Conservation (phyloP, 1,140 invertebrate genomes). For the Harpegnathos saltator region DNA sequence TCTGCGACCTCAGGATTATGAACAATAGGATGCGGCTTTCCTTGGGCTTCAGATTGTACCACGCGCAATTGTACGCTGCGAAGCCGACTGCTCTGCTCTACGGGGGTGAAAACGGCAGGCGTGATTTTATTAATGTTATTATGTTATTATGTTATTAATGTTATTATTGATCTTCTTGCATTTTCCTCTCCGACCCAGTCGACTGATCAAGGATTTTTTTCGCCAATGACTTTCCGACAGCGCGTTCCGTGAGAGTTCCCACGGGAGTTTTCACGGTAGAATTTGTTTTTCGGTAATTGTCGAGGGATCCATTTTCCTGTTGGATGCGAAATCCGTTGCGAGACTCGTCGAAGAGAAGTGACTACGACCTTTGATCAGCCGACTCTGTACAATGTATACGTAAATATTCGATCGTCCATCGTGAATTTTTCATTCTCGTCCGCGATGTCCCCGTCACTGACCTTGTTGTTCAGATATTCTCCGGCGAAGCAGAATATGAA, state of each 20-base stretch:
- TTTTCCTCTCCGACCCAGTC: too few relatives aligned
- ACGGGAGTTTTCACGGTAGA: not conserved
- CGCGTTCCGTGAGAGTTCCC: too few relatives aligned
- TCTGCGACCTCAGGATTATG: conserved; percentile 54
- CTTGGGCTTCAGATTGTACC: conserved; percentile 59
- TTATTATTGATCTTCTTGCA: too few relatives aligned
- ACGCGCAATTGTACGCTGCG: conserved; percentile 38
- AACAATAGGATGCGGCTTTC: conserved; percentile 48
- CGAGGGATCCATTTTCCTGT: too few relatives aligned
- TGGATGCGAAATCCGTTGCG: too few relatives aligned
- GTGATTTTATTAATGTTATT: not conserved
- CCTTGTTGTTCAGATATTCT: conserved; percentile 51
- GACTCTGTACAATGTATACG: too few relatives aligned
- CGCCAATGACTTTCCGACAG: too few relatives aligned
- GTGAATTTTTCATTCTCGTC: too few relatives aligned
- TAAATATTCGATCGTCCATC: not conserved
- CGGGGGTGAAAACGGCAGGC: not conserved
- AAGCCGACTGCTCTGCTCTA: conserved; percentile 44
- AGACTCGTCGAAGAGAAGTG: too few relatives aligned
- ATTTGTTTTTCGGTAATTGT: not conserved
- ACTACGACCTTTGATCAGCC: too few relatives aligned
- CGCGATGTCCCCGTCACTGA: not conserved
- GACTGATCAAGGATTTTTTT: too few relatives aligned
- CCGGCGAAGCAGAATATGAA: conserved; percentile 60
- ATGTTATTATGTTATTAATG: too few relatives aligned